phyloP scores from a whole-genome alignment of 2,888 invertebrate species.

The Drosophila birchii region DNA sequence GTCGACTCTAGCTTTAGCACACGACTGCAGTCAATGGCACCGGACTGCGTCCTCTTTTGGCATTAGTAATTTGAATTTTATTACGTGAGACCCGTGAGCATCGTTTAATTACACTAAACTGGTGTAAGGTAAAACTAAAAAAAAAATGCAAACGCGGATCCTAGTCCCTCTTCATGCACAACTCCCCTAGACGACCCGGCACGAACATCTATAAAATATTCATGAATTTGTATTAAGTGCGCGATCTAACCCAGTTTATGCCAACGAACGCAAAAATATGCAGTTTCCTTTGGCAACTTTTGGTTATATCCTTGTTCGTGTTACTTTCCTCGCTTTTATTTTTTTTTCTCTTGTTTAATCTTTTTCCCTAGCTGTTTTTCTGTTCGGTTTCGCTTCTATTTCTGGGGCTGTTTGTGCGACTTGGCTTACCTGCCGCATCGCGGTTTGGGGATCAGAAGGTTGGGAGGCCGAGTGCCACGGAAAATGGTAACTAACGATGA shows the following conservation, averaged over 20 bases:
- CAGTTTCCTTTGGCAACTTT: slow-evolving; percentile 51
- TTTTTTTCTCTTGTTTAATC: neutral
- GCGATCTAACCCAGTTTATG: slow-evolving; percentile 64
- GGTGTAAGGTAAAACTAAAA: slow-evolving; percentile 35
- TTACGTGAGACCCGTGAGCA: slow-evolving; percentile 58
- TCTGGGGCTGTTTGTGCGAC: slow-evolving; percentile 33
- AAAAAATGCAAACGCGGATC: neutral
- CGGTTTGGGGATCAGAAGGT: slow-evolving; percentile 20
- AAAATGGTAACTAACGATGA: slow-evolving; percentile 82
- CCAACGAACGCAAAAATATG: slow-evolving; percentile 52
- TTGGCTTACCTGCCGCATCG: slow-evolving; percentile 53
- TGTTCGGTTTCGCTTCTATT: slow-evolving; percentile 13
- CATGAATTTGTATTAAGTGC: slow-evolving; percentile 67
- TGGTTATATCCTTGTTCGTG: slow-evolving; percentile 37
- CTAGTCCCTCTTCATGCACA: too few relatives aligned
- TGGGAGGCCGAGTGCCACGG: slow-evolving; percentile 54
- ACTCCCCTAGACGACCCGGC: neutral
- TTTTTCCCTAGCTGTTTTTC: slow-evolving; percentile 21
- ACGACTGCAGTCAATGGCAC: slow-evolving; percentile 65
- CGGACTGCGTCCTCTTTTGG: slow-evolving; percentile 36
- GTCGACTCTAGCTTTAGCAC: slow-evolving; percentile 71
- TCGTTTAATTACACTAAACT: slow-evolving; percentile 70
- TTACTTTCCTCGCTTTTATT: neutral
- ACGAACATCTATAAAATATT: slow-evolving; percentile 50
- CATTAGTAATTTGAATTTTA: slow-evolving; percentile 68